These are phyloP conservation scores for Campylomormyrus numenius DNA, from an alignment of 2,113 vertebrate species.

Conservation along the genomic window DNA sequence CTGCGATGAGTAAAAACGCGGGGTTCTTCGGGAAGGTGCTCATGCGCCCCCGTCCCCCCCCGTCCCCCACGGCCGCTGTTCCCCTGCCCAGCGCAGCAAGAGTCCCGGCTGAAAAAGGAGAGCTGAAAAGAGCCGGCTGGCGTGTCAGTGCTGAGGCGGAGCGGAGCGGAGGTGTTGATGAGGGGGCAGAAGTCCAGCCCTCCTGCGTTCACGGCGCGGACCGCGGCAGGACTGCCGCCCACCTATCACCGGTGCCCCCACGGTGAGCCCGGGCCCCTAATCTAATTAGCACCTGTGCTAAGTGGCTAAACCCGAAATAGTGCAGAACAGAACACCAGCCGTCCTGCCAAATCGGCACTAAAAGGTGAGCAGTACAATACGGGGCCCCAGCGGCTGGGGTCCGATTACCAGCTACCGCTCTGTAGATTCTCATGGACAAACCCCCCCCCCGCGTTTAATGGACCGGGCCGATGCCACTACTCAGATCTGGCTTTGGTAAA, in stretches of 20 bases:
- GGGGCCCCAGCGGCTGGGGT: slow-evolving; percentile 5
- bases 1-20: not conserved
- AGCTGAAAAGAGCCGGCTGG: not conserved
- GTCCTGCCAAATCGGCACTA: not conserved
- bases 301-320: slow-evolving; percentile 12
- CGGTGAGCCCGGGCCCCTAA: slow-evolving; percentile 2
- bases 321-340: not conserved
- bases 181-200: slow-evolving; percentile 6
- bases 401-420: slow-evolving; percentile 21
- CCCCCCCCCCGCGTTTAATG: not conserved
- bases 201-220: not conserved
- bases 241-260: not conserved
- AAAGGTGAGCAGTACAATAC: not conserved
- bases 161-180: slow-evolving; percentile 4
- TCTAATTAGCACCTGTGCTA: slow-evolving; percentile 19
- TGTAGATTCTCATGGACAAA: not conserved
- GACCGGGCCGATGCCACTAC: not conserved
- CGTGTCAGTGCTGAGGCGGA: not conserved
- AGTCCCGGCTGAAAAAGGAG: not conserved
- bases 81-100: not conserved
- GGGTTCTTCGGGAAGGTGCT: not conserved
- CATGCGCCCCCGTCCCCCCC: not conserved
- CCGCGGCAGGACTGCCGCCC: slow-evolving; percentile 10
- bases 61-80: not conserved
- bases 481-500: not conserved